A percentile compares a stretch with the other conserved stretches of the same genome.
These are phyloP conservation scores for Paratrypauchen microcephalus DNA, from an alignment of 2,797 vertebrate genomes.

Conservation along the genomic window DNA sequence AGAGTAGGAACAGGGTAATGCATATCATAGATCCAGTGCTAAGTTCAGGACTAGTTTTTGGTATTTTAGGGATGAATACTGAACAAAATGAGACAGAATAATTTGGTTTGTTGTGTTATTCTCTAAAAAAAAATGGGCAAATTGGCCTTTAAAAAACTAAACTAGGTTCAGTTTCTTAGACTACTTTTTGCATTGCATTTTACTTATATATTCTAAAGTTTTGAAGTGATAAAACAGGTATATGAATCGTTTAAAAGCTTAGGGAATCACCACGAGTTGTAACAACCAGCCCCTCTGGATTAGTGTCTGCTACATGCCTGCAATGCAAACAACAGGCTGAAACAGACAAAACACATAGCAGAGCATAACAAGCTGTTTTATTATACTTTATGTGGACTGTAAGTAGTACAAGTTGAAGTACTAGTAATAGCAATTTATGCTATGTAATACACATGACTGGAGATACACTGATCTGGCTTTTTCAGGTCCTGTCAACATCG, in stretches of 20 bases:
- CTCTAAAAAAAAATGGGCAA: no score
- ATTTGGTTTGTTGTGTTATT: not conserved
- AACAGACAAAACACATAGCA: not conserved
- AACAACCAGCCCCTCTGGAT: not conserved
- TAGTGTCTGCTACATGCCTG: constrained; percentile 1
- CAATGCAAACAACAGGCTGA: constrained; percentile 8
- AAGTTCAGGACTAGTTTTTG: no score
- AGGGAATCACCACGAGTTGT: constrained; percentile 10
- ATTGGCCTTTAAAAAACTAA: no score
- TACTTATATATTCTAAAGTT: not conserved
- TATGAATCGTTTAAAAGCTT: constrained; percentile 1
- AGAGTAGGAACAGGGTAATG: not conserved
- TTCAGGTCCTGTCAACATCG: no score
- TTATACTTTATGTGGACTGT: not conserved
- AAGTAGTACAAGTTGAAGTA: not conserved
- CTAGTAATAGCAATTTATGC: not conserved
- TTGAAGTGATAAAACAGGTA: not conserved
- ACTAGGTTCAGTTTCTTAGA: no score
- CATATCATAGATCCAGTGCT: not conserved
- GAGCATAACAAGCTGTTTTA: not conserved
- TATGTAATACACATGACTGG: not conserved
- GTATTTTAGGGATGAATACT: no score
- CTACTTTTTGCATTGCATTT: not conserved
- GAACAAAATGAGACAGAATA: no score
- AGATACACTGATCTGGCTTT: not conserved